A percentile compares a stretch with the other conserved stretches of the same genome.
These are phyloP conservation scores for Drosophila nigricruria DNA, from an alignment of 2,888 invertebrate species.

Conservation along the genomic window DNA sequence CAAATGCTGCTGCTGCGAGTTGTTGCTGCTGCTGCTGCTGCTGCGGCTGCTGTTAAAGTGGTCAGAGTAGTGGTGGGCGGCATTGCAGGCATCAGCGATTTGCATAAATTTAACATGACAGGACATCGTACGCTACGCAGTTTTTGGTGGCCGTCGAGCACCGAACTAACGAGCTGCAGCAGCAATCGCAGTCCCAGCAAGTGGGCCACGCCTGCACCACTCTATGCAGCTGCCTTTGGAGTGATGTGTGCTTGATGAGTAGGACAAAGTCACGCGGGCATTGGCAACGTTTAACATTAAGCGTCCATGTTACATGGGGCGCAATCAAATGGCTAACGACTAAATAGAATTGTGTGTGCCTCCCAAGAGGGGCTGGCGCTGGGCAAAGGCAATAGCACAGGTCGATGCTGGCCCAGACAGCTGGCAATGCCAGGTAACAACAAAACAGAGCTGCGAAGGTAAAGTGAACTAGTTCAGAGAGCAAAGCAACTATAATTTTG, in stretches of 20 bases:
- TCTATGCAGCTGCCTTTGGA: not conserved
- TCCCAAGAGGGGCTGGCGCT: constrained; percentile 5
- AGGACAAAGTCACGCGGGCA: constrained; percentile 63
- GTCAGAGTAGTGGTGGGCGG: not conserved
- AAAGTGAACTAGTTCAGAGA: not conserved
- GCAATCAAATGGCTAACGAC: constrained; percentile 79
- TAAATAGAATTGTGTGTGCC: constrained; percentile 68
- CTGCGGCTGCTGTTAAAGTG: constrained; percentile 1
- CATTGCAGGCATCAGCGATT: constrained; percentile 63
- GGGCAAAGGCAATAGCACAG: not conserved
- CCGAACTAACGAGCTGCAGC: constrained; percentile 68
- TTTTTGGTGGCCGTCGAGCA: constrained; percentile 48
- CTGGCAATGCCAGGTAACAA: constrained; percentile 31
- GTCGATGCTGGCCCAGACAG: constrained; percentile 7
- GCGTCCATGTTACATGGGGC: constrained; percentile 72
- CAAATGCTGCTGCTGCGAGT: constrained; percentile 22
- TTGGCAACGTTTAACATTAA: constrained; percentile 75
- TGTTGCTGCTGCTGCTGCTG: not conserved
- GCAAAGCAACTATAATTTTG: not conserved
- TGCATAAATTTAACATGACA: constrained; percentile 74
- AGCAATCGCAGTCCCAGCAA: constrained; percentile 10
- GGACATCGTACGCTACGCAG: constrained; percentile 63
- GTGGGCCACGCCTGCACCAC: not conserved
- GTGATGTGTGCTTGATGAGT: constrained; percentile 63
- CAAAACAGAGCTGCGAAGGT: constrained; percentile 24